Evolutionary conservation across 2,888 invertebrate genomes (phyloP), one percentile per base, ranked within the genome.

Genomic region (Caenorhabditis uteleia): DNA sequence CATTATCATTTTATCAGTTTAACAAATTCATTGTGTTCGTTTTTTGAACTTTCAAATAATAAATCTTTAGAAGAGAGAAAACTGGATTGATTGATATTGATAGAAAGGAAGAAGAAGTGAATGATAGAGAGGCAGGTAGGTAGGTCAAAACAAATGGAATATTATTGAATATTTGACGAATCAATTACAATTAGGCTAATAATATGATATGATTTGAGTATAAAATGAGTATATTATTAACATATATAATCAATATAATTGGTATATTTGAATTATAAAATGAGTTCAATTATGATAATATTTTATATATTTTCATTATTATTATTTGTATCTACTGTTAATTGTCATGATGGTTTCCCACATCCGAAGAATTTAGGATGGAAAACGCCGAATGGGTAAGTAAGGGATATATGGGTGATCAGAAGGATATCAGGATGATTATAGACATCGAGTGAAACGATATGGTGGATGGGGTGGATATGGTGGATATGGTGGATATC

Each of bases 351-450:
- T n/a, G 18, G 29, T 12, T 21, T 29, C 10, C 7, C 21, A 14
- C 56, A 56, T 29, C 56, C 56, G 7, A 48, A 48, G 27, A 61
- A 55, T 42, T 40, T 61, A 36, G 61, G 36, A 27, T 61, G 54
- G 54, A 53, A 43, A 27, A 48, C 48, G 23, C 48, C 53, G n/a
- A 47, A 55, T 40, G 54, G 54, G 54, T 55, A 26, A 54, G 29
- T 20, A n/a, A 23, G n/a, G n/a, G n/a, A n/a, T n/a, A 20, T 36
- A n/a, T 29, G 10, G 5, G 16, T 25, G 34, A 21, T 23, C 23
- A 16, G 6, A 4, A 18, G n/a, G n/a, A n/a, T n/a, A n/a, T n/a
- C n/a, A n/a, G n/a, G n/a, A n/a, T 39, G 12, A 34, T 50, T 61
- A 20, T 47, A 61, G 61, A 18, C 50, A 46, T 27, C 61, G 61